These are phyloP conservation scores for Puffinus mauretanicus DNA, from an alignment of 2,113 vertebrate genomes.

Conservation along the genomic window DNA sequence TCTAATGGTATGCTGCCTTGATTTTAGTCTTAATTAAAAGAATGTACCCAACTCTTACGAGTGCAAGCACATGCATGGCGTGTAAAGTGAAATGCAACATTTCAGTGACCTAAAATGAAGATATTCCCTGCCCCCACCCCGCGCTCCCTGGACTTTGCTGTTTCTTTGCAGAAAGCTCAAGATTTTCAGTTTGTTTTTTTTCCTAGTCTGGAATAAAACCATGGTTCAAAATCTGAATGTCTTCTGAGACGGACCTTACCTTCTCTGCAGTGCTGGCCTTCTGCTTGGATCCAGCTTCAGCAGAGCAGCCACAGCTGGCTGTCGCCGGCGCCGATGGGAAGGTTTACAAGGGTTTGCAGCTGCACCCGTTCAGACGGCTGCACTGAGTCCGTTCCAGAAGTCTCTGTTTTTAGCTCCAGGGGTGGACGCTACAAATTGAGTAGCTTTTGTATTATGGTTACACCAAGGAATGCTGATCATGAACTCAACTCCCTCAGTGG, in stretches of 20 bases:
- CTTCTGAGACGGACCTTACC: background rate
- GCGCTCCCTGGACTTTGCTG: background rate
- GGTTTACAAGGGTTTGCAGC: background rate
- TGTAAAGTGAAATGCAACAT: background rate
- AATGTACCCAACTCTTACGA: accelerated
- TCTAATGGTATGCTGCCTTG: background rate
- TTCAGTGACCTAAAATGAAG: background rate
- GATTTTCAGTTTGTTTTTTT: background rate
- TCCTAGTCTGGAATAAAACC: background rate
- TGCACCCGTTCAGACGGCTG: background rate
- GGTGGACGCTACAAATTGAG: background rate
- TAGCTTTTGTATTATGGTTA: background rate
- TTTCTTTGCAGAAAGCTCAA: background rate
- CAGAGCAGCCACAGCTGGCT: background rate
- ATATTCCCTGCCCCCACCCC: too few species aligned
- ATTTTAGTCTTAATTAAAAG: background rate
- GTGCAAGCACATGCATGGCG: accelerated
- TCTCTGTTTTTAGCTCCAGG: background rate
- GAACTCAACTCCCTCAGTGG: background rate
- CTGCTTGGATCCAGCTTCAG: background rate
- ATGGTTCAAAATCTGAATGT: background rate
- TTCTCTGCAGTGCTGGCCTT: background rate
- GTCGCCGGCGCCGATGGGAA: background rate
- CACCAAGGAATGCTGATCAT: background rate
- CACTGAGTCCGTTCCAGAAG: background rate